A percentile compares a stretch with the other conserved stretches of the same genome.
Conservation (phyloP, 1,140 invertebrate genomes). For the Ectropis grisescens region DNA sequence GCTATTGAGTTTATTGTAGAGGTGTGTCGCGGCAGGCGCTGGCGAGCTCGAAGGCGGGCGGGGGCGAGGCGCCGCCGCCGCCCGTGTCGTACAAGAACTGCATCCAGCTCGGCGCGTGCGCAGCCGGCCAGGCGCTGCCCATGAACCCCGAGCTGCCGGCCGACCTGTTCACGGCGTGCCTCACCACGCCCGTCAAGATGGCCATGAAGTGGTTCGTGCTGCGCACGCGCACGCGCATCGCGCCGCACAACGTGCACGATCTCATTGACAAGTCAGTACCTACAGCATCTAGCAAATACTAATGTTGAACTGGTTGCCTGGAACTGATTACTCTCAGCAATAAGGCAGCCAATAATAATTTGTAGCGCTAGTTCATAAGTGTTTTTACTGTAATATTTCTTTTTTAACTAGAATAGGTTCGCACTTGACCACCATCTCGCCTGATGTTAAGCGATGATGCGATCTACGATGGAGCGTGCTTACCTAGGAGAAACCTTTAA, state of each 20-base stretch:
- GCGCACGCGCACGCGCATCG: slow-evolving; percentile 85
- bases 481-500: too few relatives aligned
- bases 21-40: slow-evolving; percentile 20
- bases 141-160: slow-evolving; percentile 99
- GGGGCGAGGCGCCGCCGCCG: slow-evolving; percentile 8
- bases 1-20: too few relatives aligned
- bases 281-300: neutral
- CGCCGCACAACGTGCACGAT: slow-evolving; percentile 85
- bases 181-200: slow-evolving; percentile 98
- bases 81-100: slow-evolving; percentile 86
- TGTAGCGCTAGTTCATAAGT: too few relatives aligned
- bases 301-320: neutral
- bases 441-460: too few relatives aligned
- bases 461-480: too few relatives aligned
- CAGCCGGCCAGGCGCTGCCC: slow-evolving; percentile 91
- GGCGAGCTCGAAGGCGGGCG: slow-evolving; percentile 9
- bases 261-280: slow-evolving; percentile 86
- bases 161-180: slow-evolving; percentile 97
- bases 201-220: slow-evolving; percentile 95
- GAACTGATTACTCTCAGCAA: too few relatives aligned
- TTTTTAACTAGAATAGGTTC: too few relatives aligned
- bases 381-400: too few relatives aligned
- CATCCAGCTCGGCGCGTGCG: slow-evolving; percentile 96
- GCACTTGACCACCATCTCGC: too few relatives aligned
- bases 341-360: too few relatives aligned